Base-by-base conservation (phyloP, 1,140 invertebrate genomes). In the Drosophila burlai region DNA sequence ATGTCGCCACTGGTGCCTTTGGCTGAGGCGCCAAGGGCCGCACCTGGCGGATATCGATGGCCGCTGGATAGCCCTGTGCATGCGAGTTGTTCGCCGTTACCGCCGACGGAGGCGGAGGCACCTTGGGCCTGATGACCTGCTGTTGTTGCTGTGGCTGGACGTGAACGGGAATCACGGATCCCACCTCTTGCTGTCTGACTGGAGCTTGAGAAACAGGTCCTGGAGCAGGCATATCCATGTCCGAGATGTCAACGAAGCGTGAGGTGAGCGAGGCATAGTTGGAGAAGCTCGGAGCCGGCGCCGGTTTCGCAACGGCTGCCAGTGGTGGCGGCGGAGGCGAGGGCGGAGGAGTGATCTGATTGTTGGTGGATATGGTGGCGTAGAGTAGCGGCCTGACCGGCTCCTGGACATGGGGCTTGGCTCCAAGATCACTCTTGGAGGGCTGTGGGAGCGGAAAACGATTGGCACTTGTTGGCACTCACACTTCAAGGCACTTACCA, bases 341-440 rank as follows among this genome's bases (percentile, higher is more conserved):
- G 11, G 80, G 67, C n/a, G 82, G 84, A 18, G 89, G 84, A 9
- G 73, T 83, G 26, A 80, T 75, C 29, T 84, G 68, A 45, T 76
- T 92, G 40, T 86, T 76, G 3, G 79, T 81, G 13, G 85, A 92
- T 42, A 92, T 83, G 3, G 90, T 92, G n/a, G 90, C 85, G 55
- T 92, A 92, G 4, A 81, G 64, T 4, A 92, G 62, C 26, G 71
- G 63, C 11, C 75, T 34, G 29, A 26, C 10, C 18, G 58, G 31
- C 21, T 78, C 64, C 43, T 79, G 43, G 16, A 15, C 45, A 40
- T 42, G 36, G 10, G 45, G 42, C 36, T 69, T 57, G 8, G 36
- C 24, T 34, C 64, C 46, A 8, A 24, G 0, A 24, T 83, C 52
- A 6, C 73, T 58, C 58, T 90, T 84, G 2, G 57, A 29, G n/a